Evolutionary conservation across 2,888 invertebrate species (phyloP).

Genomic region (Epinotia demarniana): DNA sequence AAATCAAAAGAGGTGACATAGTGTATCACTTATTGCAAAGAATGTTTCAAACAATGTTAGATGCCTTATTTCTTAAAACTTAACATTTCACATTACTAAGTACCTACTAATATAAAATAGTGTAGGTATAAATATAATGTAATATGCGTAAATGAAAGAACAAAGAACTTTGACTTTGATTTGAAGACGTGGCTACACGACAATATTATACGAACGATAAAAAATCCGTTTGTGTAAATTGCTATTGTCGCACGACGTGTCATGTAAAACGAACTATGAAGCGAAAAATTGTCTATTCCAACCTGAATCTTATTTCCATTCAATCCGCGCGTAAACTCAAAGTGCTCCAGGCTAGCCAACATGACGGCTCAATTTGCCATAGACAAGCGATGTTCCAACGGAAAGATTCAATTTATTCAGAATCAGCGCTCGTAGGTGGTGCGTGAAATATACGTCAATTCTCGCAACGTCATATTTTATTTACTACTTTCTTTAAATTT

Average conservation of each 20-base stretch:
- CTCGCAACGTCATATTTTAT: conserved; percentile 16
- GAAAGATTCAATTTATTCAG: conserved; percentile 46
- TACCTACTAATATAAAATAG: too few relatives aligned
- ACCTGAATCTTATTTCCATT: conserved; percentile 22
- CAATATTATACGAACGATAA: neutral
- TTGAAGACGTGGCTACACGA: neutral
- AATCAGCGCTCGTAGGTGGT: conserved; percentile 50
- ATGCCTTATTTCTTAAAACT: too few relatives aligned
- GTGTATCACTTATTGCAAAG: too few relatives aligned
- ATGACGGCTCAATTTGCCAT: conserved; percentile 41
- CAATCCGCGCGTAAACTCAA: conserved; percentile 3
- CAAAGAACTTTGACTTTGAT: neutral
- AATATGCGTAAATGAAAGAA: too few relatives aligned
- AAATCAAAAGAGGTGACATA: too few relatives aligned
- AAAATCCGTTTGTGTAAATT: conserved; percentile 12
- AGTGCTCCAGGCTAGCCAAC: conserved; percentile 34
- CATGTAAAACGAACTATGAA: conserved; percentile 17
- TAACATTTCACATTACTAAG: too few relatives aligned
- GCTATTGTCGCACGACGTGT: neutral
- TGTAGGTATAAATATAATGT: too few relatives aligned
- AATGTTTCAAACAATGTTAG: too few relatives aligned
- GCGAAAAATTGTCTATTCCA: conserved; percentile 8
- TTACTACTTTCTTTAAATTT: neutral
- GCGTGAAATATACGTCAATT: conserved; percentile 51
- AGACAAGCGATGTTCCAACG: conserved; percentile 43